Percentiles rank a stretch among this genome's conserved stretches.
Evolutionary conservation across 2,113 vertebrate genomes (phyloP).

Genomic region (Syngnathus scovelli): DNA sequence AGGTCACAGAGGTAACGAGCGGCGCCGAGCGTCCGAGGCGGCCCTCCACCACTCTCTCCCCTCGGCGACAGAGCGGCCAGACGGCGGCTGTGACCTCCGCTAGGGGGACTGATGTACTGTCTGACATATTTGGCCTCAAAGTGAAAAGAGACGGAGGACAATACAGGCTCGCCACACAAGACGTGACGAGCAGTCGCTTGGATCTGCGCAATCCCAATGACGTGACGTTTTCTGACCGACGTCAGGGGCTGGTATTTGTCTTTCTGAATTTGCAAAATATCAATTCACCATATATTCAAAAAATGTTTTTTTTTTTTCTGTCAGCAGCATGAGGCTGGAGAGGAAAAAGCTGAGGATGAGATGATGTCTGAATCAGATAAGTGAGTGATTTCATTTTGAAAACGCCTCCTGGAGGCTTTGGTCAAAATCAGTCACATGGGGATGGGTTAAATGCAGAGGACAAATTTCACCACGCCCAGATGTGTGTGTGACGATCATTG

Average conservation of each 20-base stretch:
- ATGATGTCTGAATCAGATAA: constrained; percentile 72
- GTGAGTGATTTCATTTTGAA: constrained; percentile 65
- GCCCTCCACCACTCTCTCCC: constrained; percentile 60
- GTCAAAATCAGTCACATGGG: not conserved
- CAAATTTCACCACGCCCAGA: too few species aligned
- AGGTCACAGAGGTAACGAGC: constrained; percentile 73
- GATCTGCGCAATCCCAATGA: constrained; percentile 70
- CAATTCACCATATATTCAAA: constrained; percentile 1
- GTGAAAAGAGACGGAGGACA: constrained; percentile 84
- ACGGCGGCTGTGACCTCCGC: constrained; percentile 61
- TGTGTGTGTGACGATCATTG: too few species aligned
- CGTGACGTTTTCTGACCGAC: constrained; percentile 13
- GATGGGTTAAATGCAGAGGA: too few species aligned
- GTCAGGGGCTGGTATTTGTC: constrained; percentile 41
- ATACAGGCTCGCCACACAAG: constrained; percentile 80
- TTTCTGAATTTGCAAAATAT: not conserved
- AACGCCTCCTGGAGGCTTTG: not conserved
- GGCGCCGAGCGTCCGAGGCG: constrained; percentile 68
- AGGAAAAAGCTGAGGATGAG: constrained; percentile 73
- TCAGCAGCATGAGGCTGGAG: constrained; percentile 50
- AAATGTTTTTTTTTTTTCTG: not conserved
- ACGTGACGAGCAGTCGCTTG: constrained; percentile 76
- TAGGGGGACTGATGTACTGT: constrained; percentile 75
- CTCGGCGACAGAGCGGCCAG: constrained; percentile 71
- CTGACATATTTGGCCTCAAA: constrained; percentile 88